phyloP scores from a whole-genome alignment of 2,113 vertebrate genomes.

The Lamprotornis superbus region DNA sequence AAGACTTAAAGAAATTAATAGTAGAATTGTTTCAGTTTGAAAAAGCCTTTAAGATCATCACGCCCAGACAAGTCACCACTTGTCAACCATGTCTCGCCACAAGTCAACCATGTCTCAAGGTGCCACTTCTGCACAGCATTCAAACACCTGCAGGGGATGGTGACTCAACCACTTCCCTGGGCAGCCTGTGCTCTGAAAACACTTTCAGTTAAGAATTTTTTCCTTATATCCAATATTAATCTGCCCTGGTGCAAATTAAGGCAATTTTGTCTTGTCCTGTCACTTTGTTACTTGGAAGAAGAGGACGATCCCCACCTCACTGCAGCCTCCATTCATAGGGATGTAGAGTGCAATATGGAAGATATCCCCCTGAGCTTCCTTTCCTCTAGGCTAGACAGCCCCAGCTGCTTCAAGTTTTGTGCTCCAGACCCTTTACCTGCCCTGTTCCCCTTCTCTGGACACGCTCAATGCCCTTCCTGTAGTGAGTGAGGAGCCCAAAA shows the following conservation, averaged over 20 bases:
- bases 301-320: fast-evolving
- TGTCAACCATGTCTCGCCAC: no score
- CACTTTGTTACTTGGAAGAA: not conserved
- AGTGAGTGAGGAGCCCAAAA: not conserved
- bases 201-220: not conserved
- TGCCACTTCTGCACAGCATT: not conserved
- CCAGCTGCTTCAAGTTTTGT: not conserved
- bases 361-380: not conserved
- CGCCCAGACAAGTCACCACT: not conserved
- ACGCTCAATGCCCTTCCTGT: fast-evolving
- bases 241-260: not conserved
- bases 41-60: fast-evolving
- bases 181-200: not conserved
- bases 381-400: not conserved
- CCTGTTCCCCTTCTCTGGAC: fast-evolving
- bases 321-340: not conserved
- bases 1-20: not conserved
- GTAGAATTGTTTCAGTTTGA: not conserved
- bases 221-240: not conserved
- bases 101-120: not conserved
- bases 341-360: not conserved
- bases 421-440: not conserved
- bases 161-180: not conserved
- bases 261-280: not conserved
- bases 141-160: not conserved